Conservation (phyloP, 1,140 invertebrate species). For the Steinernema feltiae region DNA sequence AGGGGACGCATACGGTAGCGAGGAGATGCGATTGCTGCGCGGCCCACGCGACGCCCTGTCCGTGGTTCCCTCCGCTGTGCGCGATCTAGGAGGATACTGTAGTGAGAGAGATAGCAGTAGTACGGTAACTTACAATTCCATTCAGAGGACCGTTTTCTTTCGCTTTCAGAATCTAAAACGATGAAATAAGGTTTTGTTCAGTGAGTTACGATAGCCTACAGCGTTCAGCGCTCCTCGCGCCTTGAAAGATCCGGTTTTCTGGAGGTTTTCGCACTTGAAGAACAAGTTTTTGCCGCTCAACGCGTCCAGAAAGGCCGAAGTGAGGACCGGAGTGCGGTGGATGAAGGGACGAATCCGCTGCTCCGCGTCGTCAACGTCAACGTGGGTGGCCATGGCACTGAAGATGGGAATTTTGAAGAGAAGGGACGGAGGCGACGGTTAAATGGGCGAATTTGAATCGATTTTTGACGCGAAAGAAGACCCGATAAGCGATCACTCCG, state of each 20-base stretch:
- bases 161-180: neutral
- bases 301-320: neutral
- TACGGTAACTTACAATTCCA: neutral
- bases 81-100: slow-evolving; percentile 48
- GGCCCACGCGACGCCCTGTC: slow-evolving; percentile 59
- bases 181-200: neutral
- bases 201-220: slow-evolving; percentile 31
- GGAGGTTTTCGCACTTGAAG: slow-evolving; percentile 59
- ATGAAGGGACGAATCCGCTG: neutral
- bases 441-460: no score
- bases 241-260: slow-evolving; percentile 60
- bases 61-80: slow-evolving; percentile 60
- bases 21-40: slow-evolving; percentile 48
- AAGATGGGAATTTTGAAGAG: neutral
- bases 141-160: neutral
- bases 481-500: no score
- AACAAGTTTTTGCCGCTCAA: neutral
- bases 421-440: no score
- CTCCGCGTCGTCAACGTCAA: neutral
- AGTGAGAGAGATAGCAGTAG: neutral
- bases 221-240: slow-evolving; percentile 58
- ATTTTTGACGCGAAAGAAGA: no score
- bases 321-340: neutral
- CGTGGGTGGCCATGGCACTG: neutral
- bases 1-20: slow-evolving; percentile 59